Percentiles rank a stretch among this genome's conserved stretches.
Conservation (phyloP, 2,888 invertebrate genomes). For the Agrilus mali region DNA sequence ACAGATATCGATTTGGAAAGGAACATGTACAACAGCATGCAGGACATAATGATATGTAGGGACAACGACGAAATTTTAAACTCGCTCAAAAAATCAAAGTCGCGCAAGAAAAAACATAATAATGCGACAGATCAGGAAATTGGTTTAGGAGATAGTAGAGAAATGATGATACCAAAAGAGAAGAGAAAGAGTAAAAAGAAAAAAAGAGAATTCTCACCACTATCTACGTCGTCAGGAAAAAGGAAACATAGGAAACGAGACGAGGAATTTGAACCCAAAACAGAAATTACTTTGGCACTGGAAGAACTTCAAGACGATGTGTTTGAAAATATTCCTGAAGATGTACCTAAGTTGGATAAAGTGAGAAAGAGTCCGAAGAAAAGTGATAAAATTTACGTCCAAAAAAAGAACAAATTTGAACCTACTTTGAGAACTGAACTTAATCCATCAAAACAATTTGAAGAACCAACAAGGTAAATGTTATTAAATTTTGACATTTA, state of each 20-base stretch:
- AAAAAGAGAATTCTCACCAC: slow-evolving; percentile 25
- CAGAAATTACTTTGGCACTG: slow-evolving; percentile 31
- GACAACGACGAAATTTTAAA: slow-evolving; percentile 28
- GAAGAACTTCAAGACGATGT: slow-evolving; percentile 36
- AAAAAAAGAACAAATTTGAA: slow-evolving; percentile 32
- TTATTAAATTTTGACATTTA: no score
- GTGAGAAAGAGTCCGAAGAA: slow-evolving; percentile 27
- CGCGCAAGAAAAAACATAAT: slow-evolving; percentile 29
- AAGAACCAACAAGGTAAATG: no score
- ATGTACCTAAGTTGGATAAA: slow-evolving; percentile 21
- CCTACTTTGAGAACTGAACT: slow-evolving; percentile 18
- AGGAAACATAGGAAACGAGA: slow-evolving; percentile 30
- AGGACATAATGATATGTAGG: slow-evolving; percentile 26
- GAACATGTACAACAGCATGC: slow-evolving; percentile 32
- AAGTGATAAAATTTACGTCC: slow-evolving; percentile 32
- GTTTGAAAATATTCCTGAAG: slow-evolving; percentile 29
- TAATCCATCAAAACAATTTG: slow-evolving; percentile 5
- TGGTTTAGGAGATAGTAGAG: slow-evolving; percentile 31
- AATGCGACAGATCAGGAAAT: slow-evolving; percentile 13
- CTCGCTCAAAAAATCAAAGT: slow-evolving; percentile 30
- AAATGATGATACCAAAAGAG: slow-evolving; percentile 35
- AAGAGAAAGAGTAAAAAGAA: slow-evolving; percentile 33
- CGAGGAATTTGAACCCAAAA: slow-evolving; percentile 29
- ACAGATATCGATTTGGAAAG: slow-evolving; percentile 29
- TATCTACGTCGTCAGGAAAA: slow-evolving; percentile 20